Base-by-base conservation (phyloP, 2,797 vertebrate genomes). In the Allenopithecus nigroviridis region DNA sequence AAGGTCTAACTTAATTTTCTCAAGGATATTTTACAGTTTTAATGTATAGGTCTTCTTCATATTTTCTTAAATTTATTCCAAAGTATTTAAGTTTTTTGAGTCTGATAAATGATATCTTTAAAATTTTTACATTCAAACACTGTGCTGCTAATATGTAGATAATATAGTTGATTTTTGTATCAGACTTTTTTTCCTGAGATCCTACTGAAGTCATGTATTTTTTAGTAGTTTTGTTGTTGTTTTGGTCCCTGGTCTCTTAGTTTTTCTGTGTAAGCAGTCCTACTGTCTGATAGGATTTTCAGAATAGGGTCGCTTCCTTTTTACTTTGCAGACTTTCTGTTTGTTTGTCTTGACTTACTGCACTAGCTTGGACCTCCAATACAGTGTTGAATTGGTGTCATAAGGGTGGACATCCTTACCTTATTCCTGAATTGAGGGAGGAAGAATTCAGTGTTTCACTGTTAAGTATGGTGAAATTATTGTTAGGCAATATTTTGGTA, bases 31-130 rank as follows among this genome's bases (percentile, higher is more conserved):
- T 89, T 95, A 41, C 79, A 81, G 36, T 78, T 94, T 85, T 81
- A 78, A 14, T 78, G 9, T 84, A 48, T 61, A 80, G 36, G 8
- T 70, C 36, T 93, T 92, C 2, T 78, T 89, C 5, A 17, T 26
- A 87, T 57, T 94, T 96, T 93, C 10, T 95, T 93, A 79, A 86
- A 53, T 95, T 93, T 96, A 72, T 91, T 95, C 17, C 21, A 41
- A 89, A 57, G 43, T 86, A 28, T 48, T 81, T 91, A 81, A 64
- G 16, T 28, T 86, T 93, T 96, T 93, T 94, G 48, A 87, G 36
- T 55, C 39, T 55, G 68, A 13, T 64, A 96, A 95, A 50, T 84
- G 61, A 83, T 33, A 84, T 30, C 61, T 89, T 39, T 30, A 91
- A 43, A 41, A 53, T 28, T 17, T 84, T 93, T 88, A 43, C 89